A percentile compares a stretch with the other conserved stretches of the same genome.
Conservation (phyloP, 2,888 invertebrate genomes). For the Tetranychus piercei region DNA sequence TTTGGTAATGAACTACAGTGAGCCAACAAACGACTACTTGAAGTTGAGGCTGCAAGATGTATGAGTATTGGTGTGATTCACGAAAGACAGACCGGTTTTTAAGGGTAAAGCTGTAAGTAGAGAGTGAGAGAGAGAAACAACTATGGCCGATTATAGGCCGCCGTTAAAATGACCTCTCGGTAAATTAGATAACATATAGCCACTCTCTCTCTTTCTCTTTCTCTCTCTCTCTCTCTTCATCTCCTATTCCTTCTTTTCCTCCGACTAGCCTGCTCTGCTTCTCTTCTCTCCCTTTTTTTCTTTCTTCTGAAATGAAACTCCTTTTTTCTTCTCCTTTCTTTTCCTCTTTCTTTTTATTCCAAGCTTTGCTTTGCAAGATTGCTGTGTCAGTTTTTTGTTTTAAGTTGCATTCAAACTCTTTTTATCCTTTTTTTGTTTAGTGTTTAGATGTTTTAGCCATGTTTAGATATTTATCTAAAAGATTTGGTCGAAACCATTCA, state of each 20-base stretch:
- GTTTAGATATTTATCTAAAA: constrained; percentile 27
- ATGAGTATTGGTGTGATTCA: too few species aligned
- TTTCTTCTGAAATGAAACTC: too few species aligned
- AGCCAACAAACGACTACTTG: too few species aligned
- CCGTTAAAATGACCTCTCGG: not conserved
- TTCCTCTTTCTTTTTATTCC: not conserved
- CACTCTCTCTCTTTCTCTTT: not conserved
- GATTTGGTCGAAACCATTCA: constrained; percentile 22
- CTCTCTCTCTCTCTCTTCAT: not conserved
- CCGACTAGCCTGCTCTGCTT: not conserved
- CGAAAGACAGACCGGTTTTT: too few species aligned
- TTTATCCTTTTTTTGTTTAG: not conserved
- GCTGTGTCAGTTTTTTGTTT: not conserved
- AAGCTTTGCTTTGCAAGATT: not conserved
- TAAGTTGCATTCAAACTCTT: not conserved
- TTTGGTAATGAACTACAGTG: too few species aligned
- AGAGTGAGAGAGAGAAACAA: not conserved
- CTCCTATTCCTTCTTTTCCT: not conserved
- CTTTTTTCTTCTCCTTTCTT: not conserved
- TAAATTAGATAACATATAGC: not conserved
- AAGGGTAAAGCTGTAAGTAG: not conserved
- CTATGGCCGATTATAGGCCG: not conserved
- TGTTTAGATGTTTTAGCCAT: constrained; percentile 15
- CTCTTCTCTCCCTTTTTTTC: not conserved
- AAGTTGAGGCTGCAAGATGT: too few species aligned